Evolutionary conservation across 2,797 vertebrate species (phyloP).

Genomic region (Petrocephalus schoutedeni): DNA sequence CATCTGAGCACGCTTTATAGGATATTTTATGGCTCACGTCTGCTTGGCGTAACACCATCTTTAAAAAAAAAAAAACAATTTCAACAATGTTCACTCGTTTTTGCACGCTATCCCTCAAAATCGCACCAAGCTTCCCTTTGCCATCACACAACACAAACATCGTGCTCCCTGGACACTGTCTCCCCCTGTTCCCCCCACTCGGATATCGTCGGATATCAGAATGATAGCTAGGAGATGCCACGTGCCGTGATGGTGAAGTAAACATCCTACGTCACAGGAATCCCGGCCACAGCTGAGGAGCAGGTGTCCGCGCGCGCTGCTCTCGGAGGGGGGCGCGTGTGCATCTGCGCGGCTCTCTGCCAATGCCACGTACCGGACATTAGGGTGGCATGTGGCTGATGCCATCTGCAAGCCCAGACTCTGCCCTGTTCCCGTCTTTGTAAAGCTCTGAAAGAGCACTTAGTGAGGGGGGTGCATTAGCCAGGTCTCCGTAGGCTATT

Average conservation of each 20-base stretch:
- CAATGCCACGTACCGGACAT: background rate
- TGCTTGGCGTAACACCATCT: slow-evolving; percentile 22
- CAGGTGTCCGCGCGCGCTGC: background rate
- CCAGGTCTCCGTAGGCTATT: slow-evolving; percentile 73
- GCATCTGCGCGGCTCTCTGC: slow-evolving; percentile 25
- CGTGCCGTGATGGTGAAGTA: slow-evolving; percentile 48
- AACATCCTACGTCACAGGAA: background rate
- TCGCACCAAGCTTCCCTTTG: slow-evolving; percentile 28
- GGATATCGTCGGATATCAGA: background rate
- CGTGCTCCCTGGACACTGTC: background rate
- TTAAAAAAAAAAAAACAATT: slow-evolving; percentile 33
- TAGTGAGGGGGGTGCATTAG: slow-evolving; percentile 60
- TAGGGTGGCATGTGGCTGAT: slow-evolving; percentile 61
- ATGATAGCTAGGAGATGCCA: background rate
- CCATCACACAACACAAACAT: background rate
- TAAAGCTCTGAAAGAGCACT: slow-evolving; percentile 62
- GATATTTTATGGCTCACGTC: slow-evolving; percentile 25
- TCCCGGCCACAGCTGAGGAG: background rate
- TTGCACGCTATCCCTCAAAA: slow-evolving; percentile 35
- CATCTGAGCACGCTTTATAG: slow-evolving; percentile 1
- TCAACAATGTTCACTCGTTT: slow-evolving; percentile 33
- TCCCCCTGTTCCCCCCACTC: background rate
- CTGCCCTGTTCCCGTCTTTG: slow-evolving; percentile 61
- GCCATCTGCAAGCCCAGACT: slow-evolving; percentile 60
- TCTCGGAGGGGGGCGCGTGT: background rate